Conservation (phyloP, 2,797 vertebrate species). For the Spondyliosoma cantharus region DNA sequence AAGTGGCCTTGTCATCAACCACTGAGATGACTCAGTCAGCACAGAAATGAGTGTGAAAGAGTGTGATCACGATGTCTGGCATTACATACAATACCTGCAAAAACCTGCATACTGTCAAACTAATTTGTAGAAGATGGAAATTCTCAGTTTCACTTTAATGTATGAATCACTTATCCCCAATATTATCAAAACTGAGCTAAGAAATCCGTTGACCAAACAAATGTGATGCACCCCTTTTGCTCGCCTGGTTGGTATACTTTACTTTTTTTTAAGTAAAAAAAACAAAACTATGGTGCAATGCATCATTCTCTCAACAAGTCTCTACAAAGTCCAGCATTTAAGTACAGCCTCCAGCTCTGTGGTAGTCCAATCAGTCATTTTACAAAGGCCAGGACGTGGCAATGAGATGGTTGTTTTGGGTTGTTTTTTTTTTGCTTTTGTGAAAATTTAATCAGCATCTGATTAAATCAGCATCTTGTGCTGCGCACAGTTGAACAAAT, state of each 20-base stretch:
- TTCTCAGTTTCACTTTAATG: background rate
- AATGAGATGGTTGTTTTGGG: constrained; percentile 23
- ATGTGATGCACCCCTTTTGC: background rate
- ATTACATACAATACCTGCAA: background rate
- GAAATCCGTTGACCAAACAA: background rate
- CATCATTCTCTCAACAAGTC: constrained; percentile 18
- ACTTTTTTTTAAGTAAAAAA: background rate
- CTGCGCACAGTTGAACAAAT: constrained; percentile 23
- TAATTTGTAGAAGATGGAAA: background rate
- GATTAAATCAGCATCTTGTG: constrained; percentile 38
- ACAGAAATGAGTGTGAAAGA: constrained; percentile 1
- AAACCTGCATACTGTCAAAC: background rate
- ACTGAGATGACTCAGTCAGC: background rate
- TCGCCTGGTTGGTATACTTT: constrained; percentile 3
- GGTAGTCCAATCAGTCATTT: constrained; percentile 42
- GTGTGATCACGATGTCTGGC: background rate
- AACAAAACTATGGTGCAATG: constrained; percentile 2
- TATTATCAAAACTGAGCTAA: background rate
- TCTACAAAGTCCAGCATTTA: constrained; percentile 34
- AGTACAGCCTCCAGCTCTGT: background rate
- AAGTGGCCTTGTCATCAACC: constrained; percentile 14
- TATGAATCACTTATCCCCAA: background rate
- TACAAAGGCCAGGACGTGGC: constrained; percentile 22
- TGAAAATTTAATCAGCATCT: constrained; percentile 40
- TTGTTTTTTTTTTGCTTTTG: constrained; percentile 28